A percentile compares a stretch with the other conserved stretches of the same genome.
Conservation (phyloP, 2,888 invertebrate species). For the Leucozona laternaria region DNA sequence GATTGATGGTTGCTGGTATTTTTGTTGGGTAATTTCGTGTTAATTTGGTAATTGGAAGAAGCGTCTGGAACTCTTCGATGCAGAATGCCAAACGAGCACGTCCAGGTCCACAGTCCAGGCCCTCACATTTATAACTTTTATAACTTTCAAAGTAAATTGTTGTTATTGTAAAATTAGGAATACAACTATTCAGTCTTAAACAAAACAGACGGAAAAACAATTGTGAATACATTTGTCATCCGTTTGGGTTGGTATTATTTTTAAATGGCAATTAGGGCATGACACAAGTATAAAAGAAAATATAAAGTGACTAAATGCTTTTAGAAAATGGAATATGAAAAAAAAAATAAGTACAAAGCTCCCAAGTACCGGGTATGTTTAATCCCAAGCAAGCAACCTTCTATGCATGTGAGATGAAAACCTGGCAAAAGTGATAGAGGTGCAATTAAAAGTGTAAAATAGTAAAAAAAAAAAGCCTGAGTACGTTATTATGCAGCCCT, state of each 20-base stretch:
- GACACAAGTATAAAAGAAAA: conserved; percentile 4
- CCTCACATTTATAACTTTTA: too few species aligned
- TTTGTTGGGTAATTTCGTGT: too few species aligned
- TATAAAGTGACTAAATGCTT: conserved; percentile 16
- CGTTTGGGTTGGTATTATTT: conserved; percentile 8
- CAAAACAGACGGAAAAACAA: background rate
- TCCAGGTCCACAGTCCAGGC: too few species aligned
- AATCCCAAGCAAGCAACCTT: background rate
- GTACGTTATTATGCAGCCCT: background rate
- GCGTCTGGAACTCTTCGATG: too few species aligned
- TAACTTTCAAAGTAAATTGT: too few species aligned
- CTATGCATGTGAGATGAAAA: conserved; percentile 13
- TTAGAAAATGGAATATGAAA: conserved; percentile 2
- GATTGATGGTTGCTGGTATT: too few species aligned
- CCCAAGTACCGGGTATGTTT: background rate
- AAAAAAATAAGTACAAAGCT: background rate
- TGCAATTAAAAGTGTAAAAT: conserved; percentile 46
- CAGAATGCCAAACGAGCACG: too few species aligned
- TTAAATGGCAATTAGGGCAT: conserved; percentile 26
- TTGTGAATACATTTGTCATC: conserved; percentile 16
- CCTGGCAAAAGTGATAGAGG: conserved; percentile 24
- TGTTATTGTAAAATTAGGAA: background rate
- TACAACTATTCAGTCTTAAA: background rate
- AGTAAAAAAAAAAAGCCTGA: background rate
- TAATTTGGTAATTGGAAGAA: too few species aligned